Base-by-base conservation (phyloP, 2,797 vertebrate species). In the Cyclura pinguis region DNA sequence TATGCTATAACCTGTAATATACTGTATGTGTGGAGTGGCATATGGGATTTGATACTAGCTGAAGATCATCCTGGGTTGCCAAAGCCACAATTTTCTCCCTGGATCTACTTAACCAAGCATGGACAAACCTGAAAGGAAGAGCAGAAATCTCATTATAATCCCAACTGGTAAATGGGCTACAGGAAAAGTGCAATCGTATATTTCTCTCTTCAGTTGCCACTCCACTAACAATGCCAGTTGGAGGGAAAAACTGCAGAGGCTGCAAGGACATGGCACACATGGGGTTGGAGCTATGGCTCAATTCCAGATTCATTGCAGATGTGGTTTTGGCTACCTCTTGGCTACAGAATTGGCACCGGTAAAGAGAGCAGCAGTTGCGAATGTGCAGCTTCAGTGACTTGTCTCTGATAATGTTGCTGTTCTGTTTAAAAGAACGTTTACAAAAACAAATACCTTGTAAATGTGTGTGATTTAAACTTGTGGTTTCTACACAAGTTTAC, bases 391-490 rank as follows among this genome's bases (percentile, higher is more conserved):
- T 69, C 47, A 67, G 27, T 10, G 59, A 14, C 24, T 83, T 77
- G 57, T 18, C 47, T 35, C 88, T 64, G 55, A 84, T 89, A 84
- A 77, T 67, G 81, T 84, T 89, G 72, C 42, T 27, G 55, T 77
- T 67, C 29, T 1, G 72, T 87, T 88, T 91, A 87, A 87, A 87
- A 84, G 59, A 84, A 84, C 80, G 88, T 78, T 69, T 80, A 72
- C 59, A 78, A 84, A 91, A 91, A 77, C 73, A 92, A 78, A 38
- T 18, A 85, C 87, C 67, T 18, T 32, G 50, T 38, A 89, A 27
- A 7, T 32, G 38, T 0, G 0, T 0, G 47, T 38, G 81, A n/a
- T 13, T 8, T 32, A 90, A 89, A 92, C 24, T 69, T 52, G 50
- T 4, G 10, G 50, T 24, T 92, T 64, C 80, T 82, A 52, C n/a